Evolutionary conservation across 2,888 invertebrate genomes (phyloP).

Genomic region (Machimus rusticus): DNA sequence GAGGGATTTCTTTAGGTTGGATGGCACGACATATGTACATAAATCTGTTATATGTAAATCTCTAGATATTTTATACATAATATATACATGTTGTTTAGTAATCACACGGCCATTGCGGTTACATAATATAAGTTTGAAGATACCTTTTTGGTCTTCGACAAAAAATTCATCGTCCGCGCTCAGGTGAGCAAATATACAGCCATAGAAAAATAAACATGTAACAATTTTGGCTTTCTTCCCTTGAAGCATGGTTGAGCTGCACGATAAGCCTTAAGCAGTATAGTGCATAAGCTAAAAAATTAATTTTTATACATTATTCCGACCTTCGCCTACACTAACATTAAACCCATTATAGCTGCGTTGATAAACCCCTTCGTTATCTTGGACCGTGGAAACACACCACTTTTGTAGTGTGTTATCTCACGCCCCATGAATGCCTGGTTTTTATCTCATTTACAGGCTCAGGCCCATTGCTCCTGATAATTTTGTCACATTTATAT

Average conservation of each 20-base stretch:
- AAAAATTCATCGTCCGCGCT: background rate
- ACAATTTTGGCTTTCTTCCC: background rate
- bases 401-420: background rate
- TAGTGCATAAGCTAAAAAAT: background rate
- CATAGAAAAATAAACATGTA: background rate
- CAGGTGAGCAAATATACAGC: background rate
- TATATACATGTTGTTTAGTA: background rate
- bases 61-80: background rate
- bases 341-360: background rate
- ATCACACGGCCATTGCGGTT: background rate
- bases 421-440: background rate
- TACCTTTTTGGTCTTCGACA: background rate
- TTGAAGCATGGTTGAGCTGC: background rate
- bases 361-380: conserved; percentile 12
- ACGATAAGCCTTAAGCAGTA: background rate
- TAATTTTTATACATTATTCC: background rate
- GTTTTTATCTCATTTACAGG: background rate
- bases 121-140: background rate
- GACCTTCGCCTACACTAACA: conserved; percentile 10
- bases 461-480: background rate
- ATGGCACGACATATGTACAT: background rate
- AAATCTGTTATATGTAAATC: background rate
- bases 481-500: background rate
- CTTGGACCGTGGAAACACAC: background rate
- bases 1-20: background rate